phyloP scores from a whole-genome alignment of 2,113 vertebrate species.

The Nanorana parkeri region DNA sequence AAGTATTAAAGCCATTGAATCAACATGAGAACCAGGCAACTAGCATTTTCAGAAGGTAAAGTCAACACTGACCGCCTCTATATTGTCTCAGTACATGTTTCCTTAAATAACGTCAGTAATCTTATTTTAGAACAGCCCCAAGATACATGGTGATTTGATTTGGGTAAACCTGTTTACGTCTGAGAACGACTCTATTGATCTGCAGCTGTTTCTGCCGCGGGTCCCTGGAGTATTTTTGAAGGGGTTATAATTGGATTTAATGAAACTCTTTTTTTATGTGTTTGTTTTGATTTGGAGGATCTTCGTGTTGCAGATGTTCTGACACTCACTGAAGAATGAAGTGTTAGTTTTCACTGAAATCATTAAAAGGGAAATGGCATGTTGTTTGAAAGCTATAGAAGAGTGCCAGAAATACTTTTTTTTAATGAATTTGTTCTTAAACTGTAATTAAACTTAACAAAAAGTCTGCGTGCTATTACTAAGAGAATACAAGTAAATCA shows the following conservation, averaged over 20 bases:
- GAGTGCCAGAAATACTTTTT: too few species aligned
- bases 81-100: too few species aligned
- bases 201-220: neutral
- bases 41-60: too few species aligned
- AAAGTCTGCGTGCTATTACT: too few species aligned
- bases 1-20: too few species aligned
- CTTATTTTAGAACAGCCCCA: slow-evolving; percentile 9
- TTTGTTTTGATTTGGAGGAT: slow-evolving; percentile 31
- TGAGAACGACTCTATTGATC: slow-evolving; percentile 30
- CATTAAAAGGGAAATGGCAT: neutral
- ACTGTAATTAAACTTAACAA: too few species aligned
- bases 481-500: too few species aligned
- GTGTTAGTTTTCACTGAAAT: neutral
- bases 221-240: slow-evolving; percentile 29
- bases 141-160: slow-evolving; percentile 17
- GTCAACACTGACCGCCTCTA: too few species aligned
- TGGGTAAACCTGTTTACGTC: neutral
- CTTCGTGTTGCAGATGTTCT: slow-evolving; percentile 21
- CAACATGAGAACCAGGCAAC: too few species aligned
- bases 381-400: too few species aligned
- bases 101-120: slow-evolving; percentile 2
- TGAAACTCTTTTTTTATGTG: slow-evolving; percentile 39
- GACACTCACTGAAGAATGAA: neutral
- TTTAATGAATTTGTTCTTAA: too few species aligned
- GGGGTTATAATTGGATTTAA: slow-evolving; percentile 49